Conservation (phyloP, 2,113 vertebrate genomes). For the Struthidea cinerea region DNA sequence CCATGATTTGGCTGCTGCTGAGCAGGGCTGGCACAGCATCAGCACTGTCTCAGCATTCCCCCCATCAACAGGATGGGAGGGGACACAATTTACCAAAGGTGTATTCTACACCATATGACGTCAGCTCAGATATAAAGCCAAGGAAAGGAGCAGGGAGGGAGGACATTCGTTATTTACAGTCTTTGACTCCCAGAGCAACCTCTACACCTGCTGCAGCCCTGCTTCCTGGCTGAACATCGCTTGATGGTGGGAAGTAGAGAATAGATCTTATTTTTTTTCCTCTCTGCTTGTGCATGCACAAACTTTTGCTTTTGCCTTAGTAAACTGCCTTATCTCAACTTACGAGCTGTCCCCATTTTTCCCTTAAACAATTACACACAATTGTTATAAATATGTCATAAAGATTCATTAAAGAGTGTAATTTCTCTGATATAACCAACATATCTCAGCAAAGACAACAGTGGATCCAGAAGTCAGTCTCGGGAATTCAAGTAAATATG, state of each 20-base stretch:
- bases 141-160: neutral
- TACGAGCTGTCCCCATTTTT: neutral
- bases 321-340: neutral
- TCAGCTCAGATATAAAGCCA: neutral
- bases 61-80: neutral
- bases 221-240: neutral
- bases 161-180: neutral
- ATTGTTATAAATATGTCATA: neutral
- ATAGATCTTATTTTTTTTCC: neutral
- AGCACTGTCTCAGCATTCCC: neutral
- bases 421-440: neutral
- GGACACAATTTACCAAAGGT: neutral
- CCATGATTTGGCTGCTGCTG: neutral
- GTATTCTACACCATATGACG: fast-evolving
- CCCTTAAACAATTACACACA: neutral
- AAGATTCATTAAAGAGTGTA: neutral
- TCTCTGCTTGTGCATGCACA: neutral
- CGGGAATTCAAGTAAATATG: neutral
- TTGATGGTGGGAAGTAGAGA: neutral
- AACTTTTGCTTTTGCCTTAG: neutral
- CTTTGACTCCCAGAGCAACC: neutral
- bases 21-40: neutral
- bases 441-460: neutral
- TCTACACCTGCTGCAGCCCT: neutral
- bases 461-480: neutral